These are phyloP conservation scores for Sciurus niger DNA, from an alignment of 2,113 vertebrate species.

Conservation along the genomic window DNA sequence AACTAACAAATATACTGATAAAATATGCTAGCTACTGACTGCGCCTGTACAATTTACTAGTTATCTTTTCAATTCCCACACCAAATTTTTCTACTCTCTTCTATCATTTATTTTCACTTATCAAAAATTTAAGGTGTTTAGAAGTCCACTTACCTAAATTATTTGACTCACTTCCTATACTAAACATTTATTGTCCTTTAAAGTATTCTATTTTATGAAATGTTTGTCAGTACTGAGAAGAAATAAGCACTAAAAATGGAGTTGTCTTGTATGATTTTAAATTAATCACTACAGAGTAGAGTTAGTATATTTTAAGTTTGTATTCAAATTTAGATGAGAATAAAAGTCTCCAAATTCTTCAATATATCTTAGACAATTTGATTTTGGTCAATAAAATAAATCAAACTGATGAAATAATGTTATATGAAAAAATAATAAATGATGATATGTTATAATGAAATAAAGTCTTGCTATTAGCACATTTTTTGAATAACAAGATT, in stretches of 20 bases:
- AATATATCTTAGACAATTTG: constrained; percentile 33
- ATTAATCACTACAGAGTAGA: not conserved
- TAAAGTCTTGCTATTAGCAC: constrained; percentile 17
- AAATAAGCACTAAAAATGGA: constrained; percentile 32
- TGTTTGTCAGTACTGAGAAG: not conserved
- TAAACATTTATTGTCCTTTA: not conserved
- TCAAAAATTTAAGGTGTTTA: constrained; percentile 45
- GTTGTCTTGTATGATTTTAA: not conserved
- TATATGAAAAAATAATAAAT: constrained; percentile 41
- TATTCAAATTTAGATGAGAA: constrained; percentile 4
- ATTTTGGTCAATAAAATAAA: constrained; percentile 5
- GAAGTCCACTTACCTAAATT: not conserved
- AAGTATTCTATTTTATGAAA: not conserved
- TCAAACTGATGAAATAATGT: not conserved
- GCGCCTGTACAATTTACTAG: not conserved
- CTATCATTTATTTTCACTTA: not conserved
- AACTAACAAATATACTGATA: not conserved
- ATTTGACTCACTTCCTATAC: constrained; percentile 6
- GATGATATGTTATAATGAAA: not conserved
- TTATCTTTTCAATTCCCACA: not conserved
- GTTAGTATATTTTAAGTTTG: not conserved
- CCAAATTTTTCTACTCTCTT: not conserved
- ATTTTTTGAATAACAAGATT: not conserved
- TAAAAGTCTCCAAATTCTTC: constrained; percentile 34
- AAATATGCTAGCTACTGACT: not conserved